phyloP scores from a whole-genome alignment of 2,888 invertebrate species.

The Augochlorella aurata region DNA sequence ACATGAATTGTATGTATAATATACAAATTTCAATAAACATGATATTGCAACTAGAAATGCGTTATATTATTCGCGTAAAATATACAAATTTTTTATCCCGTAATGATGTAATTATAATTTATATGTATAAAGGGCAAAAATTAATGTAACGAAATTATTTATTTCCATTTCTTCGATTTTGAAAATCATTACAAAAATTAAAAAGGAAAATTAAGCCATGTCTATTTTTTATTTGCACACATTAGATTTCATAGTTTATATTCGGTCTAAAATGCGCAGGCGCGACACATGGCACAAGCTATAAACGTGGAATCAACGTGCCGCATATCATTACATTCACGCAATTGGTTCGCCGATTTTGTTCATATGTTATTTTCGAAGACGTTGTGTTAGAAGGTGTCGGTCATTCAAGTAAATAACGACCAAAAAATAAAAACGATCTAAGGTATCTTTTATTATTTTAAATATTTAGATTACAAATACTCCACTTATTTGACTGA shows the following conservation, averaged over 20 bases:
- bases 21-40: no score
- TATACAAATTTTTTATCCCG: no score
- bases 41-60: no score
- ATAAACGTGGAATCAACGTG: neutral
- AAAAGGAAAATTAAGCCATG: neutral
- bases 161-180: neutral
- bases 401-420: neutral
- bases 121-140: neutral
- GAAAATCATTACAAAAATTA: neutral
- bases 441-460: conserved; percentile 10
- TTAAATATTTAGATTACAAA: neutral
- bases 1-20: no score
- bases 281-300: neutral
- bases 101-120: neutral
- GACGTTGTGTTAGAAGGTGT: neutral
- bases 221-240: neutral
- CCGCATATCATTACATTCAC: neutral
- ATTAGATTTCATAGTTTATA: neutral
- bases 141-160: neutral
- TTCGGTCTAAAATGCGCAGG: neutral
- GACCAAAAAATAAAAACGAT: neutral
- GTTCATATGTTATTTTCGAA: neutral
- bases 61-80: no score
- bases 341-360: neutral
- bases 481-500: neutral